Conservation (phyloP, 1,140 invertebrate species). For the Anastrepha obliqua region DNA sequence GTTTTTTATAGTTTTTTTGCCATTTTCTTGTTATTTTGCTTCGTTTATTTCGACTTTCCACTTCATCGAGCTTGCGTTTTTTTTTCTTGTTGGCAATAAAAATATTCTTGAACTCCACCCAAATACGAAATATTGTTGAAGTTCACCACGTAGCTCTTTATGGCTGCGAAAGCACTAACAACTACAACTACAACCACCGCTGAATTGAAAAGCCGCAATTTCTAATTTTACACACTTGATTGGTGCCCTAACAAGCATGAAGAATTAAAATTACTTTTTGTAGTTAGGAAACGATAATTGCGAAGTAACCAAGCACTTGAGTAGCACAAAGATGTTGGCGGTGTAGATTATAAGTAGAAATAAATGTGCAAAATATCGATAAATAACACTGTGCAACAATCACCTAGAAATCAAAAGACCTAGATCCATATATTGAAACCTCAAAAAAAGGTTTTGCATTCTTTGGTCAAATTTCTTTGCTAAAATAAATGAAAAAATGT, state of each 20-base stretch:
- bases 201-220: conserved; percentile 1
- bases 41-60: conserved; percentile 7
- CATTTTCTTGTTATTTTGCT: neutral
- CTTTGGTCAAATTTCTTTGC: too few species aligned
- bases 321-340: neutral
- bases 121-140: neutral
- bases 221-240: conserved; percentile 14
- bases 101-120: neutral
- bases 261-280: conserved; percentile 17
- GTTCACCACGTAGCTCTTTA: neutral
- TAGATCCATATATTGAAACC: too few species aligned
- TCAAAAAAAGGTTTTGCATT: too few species aligned
- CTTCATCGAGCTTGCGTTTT: neutral
- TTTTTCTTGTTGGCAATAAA: neutral
- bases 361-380: too few species aligned
- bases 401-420: too few species aligned
- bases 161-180: neutral
- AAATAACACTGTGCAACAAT: too few species aligned
- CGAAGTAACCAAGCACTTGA: neutral
- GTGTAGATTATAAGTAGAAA: too few species aligned
- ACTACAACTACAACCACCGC: neutral
- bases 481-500: too few species aligned
- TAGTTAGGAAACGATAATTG: neutral
- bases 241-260: conserved; percentile 14
- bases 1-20: neutral